Percentiles rank a stretch among this genome's conserved stretches.
phyloP scores from a whole-genome alignment of 2,888 invertebrate genomes.

The Microplitis deprimator region DNA sequence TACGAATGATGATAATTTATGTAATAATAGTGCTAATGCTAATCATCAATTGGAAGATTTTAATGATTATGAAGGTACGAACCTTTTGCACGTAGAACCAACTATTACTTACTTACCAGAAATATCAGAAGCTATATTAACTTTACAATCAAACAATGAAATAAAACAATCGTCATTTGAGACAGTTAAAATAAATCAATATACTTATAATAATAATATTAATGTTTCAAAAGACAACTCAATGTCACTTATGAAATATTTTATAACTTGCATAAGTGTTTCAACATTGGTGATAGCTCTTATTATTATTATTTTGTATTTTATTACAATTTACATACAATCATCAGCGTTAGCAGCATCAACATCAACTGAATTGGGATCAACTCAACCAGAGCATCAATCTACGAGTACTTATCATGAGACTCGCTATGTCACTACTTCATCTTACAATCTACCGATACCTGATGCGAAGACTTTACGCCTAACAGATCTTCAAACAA shows the following conservation, averaged over 20 bases:
- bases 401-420: background rate
- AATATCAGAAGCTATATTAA: background rate
- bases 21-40: constrained; percentile 4
- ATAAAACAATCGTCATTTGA: background rate
- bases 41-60: background rate
- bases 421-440: background rate
- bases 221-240: constrained; percentile 42
- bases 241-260: constrained; percentile 16
- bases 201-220: constrained; percentile 22
- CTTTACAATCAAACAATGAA: background rate
- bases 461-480: background rate
- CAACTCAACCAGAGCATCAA: constrained; percentile 1
- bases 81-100: constrained; percentile 4
- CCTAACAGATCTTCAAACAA: background rate
- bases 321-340: constrained; percentile 26
- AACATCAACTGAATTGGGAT: background rate
- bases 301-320: constrained; percentile 3
- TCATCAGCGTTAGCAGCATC: constrained; percentile 36
- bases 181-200: constrained; percentile 11
- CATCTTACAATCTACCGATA: background rate
- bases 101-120: background rate
- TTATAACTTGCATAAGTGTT: background rate
- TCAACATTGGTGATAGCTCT: background rate
- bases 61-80: constrained; percentile 27
- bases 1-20: background rate